Evolutionary conservation across 2,797 vertebrate genomes (phyloP).

Genomic region (Lepilemur septentrionalis): DNA sequence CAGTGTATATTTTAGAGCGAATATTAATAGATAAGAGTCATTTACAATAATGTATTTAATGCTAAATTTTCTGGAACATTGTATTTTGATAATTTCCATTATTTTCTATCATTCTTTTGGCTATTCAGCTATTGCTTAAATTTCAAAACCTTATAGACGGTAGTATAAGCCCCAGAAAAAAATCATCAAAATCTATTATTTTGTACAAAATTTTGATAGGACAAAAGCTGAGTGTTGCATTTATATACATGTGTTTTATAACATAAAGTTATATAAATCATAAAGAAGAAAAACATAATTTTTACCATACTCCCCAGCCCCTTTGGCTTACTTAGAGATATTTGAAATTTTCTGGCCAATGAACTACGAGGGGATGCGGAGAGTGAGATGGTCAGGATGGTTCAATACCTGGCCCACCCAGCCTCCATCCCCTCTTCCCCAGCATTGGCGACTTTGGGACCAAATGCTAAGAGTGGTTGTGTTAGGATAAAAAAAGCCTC

Average conservation of each 20-base stretch:
- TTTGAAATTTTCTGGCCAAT: neutral
- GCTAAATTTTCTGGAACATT: neutral
- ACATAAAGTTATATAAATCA: neutral
- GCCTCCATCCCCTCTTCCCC: neutral
- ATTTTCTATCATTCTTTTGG: neutral
- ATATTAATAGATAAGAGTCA: neutral
- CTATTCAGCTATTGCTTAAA: neutral
- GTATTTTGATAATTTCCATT: neutral
- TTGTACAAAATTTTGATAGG: neutral
- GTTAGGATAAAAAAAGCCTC: neutral
- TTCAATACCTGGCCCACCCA: neutral
- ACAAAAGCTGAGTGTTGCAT: neutral
- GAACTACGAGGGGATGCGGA: neutral
- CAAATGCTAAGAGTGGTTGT: neutral
- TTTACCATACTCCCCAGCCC: neutral
- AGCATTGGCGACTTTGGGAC: accelerated
- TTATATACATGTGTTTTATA: neutral
- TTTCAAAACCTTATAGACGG: neutral
- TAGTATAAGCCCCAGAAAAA: neutral
- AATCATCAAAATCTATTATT: neutral
- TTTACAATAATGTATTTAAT: neutral
- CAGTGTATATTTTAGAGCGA: neutral
- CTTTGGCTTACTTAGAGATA: neutral
- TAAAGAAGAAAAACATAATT: neutral
- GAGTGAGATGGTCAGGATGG: neutral